These are phyloP conservation scores for Lepidostoma basale DNA, from an alignment of 1,140 invertebrate species.

Conservation along the genomic window DNA sequence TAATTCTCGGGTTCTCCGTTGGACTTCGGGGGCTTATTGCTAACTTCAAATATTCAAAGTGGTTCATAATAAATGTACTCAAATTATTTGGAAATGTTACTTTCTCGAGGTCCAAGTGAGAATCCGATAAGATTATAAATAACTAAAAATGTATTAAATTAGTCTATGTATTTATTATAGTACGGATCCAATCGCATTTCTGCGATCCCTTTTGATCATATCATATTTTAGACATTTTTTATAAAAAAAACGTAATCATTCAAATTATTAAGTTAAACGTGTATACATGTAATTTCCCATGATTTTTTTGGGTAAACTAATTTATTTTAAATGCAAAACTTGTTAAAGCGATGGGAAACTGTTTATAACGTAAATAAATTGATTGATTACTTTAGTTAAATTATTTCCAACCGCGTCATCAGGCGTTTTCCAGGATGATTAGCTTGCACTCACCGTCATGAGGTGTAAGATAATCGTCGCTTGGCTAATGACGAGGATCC, in stretches of 20 bases:
- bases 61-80: too few species aligned
- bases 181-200: slow-evolving; percentile 3
- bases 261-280: slow-evolving; percentile 5
- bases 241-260: not conserved
- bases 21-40: not conserved
- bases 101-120: too few species aligned
- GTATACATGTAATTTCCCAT: not conserved
- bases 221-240: slow-evolving; percentile 8
- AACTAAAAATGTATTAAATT: not conserved
- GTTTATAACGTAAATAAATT: slow-evolving; percentile 6
- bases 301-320: too few species aligned
- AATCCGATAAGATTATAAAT: not conserved
- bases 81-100: too few species aligned
- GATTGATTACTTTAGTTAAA: slow-evolving; percentile 7
- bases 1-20: not conserved
- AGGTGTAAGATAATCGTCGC: not conserved
- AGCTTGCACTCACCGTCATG: not conserved
- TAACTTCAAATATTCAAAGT: not conserved
- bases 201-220: slow-evolving; percentile 2
- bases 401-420: slow-evolving; percentile 12
- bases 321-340: too few species aligned
- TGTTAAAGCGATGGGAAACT: not conserved
- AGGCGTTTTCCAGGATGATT: slow-evolving; percentile 4
- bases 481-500: not conserved
- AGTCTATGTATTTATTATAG: slow-evolving; percentile 4